A percentile compares a stretch with the other conserved stretches of the same genome.
These are phyloP conservation scores for Falco peregrinus DNA, from an alignment of 2,797 vertebrate species.

Conservation along the genomic window DNA sequence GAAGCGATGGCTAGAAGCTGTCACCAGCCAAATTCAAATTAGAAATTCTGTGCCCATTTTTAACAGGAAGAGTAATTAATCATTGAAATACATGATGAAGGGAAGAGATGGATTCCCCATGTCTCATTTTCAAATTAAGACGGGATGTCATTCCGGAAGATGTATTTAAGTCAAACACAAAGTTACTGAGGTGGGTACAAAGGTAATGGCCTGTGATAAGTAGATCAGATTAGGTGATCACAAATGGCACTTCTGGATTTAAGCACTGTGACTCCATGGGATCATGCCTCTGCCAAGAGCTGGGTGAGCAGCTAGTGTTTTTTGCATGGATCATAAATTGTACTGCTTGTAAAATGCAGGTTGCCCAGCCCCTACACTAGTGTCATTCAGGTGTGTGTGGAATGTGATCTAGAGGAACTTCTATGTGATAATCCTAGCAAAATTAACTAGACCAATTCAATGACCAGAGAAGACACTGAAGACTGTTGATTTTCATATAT, in stretches of 20 bases:
- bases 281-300: background rate
- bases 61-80: slow-evolving; percentile 30
- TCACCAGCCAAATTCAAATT: slow-evolving; percentile 22
- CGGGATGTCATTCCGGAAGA: background rate
- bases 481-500: background rate
- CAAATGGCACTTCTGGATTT: background rate
- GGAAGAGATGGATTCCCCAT: slow-evolving; percentile 15
- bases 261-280: background rate
- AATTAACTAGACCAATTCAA: background rate
- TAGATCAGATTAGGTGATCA: background rate
- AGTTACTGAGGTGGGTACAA: slow-evolving; percentile 22
- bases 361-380: background rate
- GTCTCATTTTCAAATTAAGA: slow-evolving; percentile 34
- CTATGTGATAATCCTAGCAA: background rate
- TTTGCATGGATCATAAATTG: background rate
- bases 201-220: slow-evolving; percentile 7
- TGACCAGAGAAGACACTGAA: background rate
- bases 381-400: background rate
- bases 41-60: background rate
- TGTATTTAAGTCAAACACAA: slow-evolving; percentile 19
- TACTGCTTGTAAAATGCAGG: background rate
- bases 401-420: background rate
- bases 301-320: background rate
- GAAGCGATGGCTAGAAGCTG: slow-evolving; percentile 7
- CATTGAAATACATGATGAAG: background rate